Evolutionary conservation across 2,797 vertebrate genomes (phyloP), one percentile per base, ranked within the genome.

Genomic region (Neopelma chrysocephalum): DNA sequence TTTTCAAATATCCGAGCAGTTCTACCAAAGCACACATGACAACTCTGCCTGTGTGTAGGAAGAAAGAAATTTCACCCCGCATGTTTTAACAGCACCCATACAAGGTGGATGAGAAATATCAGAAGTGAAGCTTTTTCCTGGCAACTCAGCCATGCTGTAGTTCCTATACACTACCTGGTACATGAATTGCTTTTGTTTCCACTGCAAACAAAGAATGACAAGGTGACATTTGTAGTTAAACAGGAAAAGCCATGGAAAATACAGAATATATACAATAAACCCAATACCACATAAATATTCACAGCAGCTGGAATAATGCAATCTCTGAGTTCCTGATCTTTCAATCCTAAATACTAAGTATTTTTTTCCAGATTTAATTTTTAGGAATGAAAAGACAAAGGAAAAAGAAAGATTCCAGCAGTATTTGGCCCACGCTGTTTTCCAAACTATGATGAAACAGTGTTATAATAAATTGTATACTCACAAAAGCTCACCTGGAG

Each of bases 61-160:
- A 87, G 86, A 62, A 87, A 66, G 77, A 87, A 87, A 93, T 89
- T 82, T 93, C 94, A 80, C 94, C 93, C 90, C 93, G 90, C 80
- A 82, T 93, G 88, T 90, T 89, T 95, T 91, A 94, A 81, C 81
- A 71, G 85, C 65, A 38, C 47, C 62, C 60, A 40, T 17, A 64
- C 34, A 78, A 89, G 50, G 88, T 45, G 75, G 89, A 48, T 75
- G 21, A 83, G 83, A 89, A 82, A 27, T 45, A 87, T 6, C 66
- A 77, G 43, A 70, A 79, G 22, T 8, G 47, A 61, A 87, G 51
- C 40, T 82, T 88, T 25, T 83, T 73, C 32, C 20, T 11, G 1
- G 4, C 62, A 84, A 31, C 32, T 88, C 66, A 89, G 32, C 20
- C 42, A 7, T 6, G 27, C 6, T 38, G 43, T 15, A 64, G 68